phyloP scores from a whole-genome alignment of 2,888 invertebrate genomes.

The Acleris holmiana region DNA sequence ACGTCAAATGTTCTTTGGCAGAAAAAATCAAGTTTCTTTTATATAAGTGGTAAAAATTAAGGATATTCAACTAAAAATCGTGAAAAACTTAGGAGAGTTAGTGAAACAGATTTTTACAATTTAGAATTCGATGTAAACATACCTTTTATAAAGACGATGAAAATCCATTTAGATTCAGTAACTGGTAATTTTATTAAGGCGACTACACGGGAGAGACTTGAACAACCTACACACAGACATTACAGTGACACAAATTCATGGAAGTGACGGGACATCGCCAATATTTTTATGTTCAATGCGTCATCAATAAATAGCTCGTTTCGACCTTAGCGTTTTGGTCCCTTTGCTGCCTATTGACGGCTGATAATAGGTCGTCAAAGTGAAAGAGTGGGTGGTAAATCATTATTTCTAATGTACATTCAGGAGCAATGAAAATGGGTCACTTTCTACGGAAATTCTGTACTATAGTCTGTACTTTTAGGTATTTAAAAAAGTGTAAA shows the following conservation, averaged over 20 bases:
- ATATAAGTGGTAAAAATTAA: slow-evolving; percentile 2
- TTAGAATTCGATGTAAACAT: too few relatives aligned
- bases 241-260: too few relatives aligned
- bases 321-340: background rate
- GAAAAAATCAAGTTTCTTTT: slow-evolving; percentile 5
- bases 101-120: too few relatives aligned
- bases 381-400: too few relatives aligned
- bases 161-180: background rate
- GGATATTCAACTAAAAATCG: slow-evolving; percentile 10
- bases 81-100: background rate
- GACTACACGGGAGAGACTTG: background rate
- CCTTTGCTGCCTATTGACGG: background rate
- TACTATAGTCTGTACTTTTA: too few relatives aligned
- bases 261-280: background rate
- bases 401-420: too few relatives aligned
- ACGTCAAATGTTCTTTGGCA: slow-evolving; percentile 33
- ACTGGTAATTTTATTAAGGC: background rate
- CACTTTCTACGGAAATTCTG: too few relatives aligned
- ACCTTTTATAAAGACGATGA: background rate
- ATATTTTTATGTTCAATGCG: background rate
- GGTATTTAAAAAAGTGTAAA: too few relatives aligned
- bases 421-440: too few relatives aligned
- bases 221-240: background rate
- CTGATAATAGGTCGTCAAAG: background rate
- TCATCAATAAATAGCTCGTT: background rate